Conservation (phyloP, 2,113 vertebrate genomes). For the Pelobates fuscus region DNA sequence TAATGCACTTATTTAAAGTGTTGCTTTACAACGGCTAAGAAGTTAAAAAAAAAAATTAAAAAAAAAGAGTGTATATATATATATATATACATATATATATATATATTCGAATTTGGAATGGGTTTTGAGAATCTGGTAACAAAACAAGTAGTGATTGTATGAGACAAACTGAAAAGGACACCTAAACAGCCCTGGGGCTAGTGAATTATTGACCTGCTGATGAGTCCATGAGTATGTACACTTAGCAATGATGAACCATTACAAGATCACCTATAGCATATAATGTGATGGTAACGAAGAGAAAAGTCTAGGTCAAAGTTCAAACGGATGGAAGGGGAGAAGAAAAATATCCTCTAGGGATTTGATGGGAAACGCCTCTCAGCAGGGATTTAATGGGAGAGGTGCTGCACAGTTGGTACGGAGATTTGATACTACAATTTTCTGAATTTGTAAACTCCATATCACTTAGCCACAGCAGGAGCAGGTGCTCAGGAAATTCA, state of each 20-base stretch:
- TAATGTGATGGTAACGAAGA: slow-evolving; percentile 40
- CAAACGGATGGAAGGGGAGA: slow-evolving; percentile 50
- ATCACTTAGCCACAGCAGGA: slow-evolving; percentile 63
- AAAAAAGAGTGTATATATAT: no score
- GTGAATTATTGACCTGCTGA: slow-evolving; percentile 62
- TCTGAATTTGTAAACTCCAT: slow-evolving; percentile 60
- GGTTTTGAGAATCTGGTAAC: background rate
- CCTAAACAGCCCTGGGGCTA: slow-evolving; percentile 57
- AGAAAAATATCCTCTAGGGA: slow-evolving; percentile 46
- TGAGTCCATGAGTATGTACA: slow-evolving; percentile 47
- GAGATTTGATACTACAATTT: slow-evolving; percentile 64
- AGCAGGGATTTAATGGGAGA: slow-evolving; percentile 49
- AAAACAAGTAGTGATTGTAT: background rate
- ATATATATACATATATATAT: no score
- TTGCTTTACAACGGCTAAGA: no score
- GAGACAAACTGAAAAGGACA: slow-evolving; percentile 58
- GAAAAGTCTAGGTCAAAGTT: slow-evolving; percentile 54
- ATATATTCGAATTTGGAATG: background rate
- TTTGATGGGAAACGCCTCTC: slow-evolving; percentile 50
- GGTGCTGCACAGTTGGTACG: slow-evolving; percentile 58
- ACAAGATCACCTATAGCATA: slow-evolving; percentile 45
- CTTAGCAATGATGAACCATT: slow-evolving; percentile 39
- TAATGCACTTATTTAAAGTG: no score
- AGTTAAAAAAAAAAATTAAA: no score
- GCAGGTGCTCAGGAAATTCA: slow-evolving; percentile 65